Percentiles rank a stretch among this genome's conserved stretches.
phyloP scores from a whole-genome alignment of 2,113 vertebrate genomes.

The Ploceus nigricollis region DNA sequence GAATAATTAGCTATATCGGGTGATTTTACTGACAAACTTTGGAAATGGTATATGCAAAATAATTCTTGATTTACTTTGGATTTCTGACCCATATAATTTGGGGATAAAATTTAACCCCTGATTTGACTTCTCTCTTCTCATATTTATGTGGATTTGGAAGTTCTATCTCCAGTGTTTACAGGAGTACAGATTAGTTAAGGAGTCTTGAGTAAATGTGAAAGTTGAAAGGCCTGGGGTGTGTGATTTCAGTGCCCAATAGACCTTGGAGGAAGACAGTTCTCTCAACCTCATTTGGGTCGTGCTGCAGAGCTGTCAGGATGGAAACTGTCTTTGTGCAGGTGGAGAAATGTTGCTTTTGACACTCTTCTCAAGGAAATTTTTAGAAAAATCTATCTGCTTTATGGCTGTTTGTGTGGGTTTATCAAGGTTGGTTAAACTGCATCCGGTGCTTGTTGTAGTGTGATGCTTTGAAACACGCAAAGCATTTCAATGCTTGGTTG shows the following conservation, averaged over 20 bases:
- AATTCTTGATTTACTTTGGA: not conserved
- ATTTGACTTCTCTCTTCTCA: not conserved
- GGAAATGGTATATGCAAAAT: not conserved
- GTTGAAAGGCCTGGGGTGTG: not conserved
- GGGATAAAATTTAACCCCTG: not conserved
- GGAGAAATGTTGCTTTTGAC: not conserved
- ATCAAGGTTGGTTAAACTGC: not conserved
- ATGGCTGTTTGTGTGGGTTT: not conserved
- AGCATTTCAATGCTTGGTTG: not conserved
- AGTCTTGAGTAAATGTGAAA: not conserved
- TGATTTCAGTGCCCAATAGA: not conserved
- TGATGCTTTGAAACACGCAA: not conserved
- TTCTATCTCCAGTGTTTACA: not conserved
- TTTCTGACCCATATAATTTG: not conserved
- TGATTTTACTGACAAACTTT: not conserved
- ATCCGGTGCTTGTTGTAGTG: not conserved
- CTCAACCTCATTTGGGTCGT: fast-evolving
- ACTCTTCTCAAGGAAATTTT: not conserved
- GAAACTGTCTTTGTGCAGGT: not conserved
- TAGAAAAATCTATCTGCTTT: not conserved
- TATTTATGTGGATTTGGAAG: not conserved
- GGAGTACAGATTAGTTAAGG: not conserved
- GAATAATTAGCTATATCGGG: not conserved
- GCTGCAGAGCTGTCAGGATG: not conserved
- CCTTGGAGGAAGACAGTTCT: not conserved